These are phyloP conservation scores for Aplidium turbinatum DNA, from an alignment of 23 tunicate species.

Conservation along the genomic window DNA sequence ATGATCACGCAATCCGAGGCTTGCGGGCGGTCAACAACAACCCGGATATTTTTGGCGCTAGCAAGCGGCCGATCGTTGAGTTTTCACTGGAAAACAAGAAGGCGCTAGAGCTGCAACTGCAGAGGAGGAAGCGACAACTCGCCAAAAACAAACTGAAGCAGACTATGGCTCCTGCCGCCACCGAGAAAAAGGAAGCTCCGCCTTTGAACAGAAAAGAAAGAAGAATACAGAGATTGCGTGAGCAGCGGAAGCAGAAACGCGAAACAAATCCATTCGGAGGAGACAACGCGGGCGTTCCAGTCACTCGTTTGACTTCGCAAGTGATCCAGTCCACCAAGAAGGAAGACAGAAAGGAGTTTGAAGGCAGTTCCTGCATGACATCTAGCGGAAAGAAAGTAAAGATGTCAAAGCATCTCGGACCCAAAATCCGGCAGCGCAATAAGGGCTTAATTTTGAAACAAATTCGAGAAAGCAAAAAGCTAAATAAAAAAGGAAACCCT, in stretches of 20 bases:
- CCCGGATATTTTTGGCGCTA: constrained; percentile 74
- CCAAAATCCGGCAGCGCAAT: constrained; percentile 85
- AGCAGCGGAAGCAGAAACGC: not conserved
- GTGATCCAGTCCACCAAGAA: not conserved
- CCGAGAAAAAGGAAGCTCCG: not conserved
- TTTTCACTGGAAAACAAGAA: constrained; percentile 92
- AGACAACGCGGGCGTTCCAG: not conserved
- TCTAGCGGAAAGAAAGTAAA: constrained; percentile 68
- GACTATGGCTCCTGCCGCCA: not conserved
- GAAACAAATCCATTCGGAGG: not conserved
- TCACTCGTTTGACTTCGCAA: too few relatives aligned
- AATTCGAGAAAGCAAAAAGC: constrained; percentile 67
- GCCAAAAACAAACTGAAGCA: constrained; percentile 40
- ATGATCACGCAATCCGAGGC: constrained; percentile 82
- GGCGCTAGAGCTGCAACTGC: constrained; percentile 61
- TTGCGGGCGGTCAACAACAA: constrained; percentile 89
- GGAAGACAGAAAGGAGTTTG: constrained; percentile 41
- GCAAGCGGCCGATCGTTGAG: constrained; percentile 96
- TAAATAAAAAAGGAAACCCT: constrained; percentile 27
- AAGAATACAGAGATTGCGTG: constrained; percentile 9
- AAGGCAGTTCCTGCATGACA: constrained; percentile 66
- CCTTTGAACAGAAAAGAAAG: constrained; percentile 5
- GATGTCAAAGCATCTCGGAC: constrained; percentile 78
- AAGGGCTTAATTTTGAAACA: constrained; percentile 76
- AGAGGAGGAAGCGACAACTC: constrained; percentile 43